Evolutionary conservation across 2,797 vertebrate species (phyloP).

Genomic region (Peromyscus aztecus): DNA sequence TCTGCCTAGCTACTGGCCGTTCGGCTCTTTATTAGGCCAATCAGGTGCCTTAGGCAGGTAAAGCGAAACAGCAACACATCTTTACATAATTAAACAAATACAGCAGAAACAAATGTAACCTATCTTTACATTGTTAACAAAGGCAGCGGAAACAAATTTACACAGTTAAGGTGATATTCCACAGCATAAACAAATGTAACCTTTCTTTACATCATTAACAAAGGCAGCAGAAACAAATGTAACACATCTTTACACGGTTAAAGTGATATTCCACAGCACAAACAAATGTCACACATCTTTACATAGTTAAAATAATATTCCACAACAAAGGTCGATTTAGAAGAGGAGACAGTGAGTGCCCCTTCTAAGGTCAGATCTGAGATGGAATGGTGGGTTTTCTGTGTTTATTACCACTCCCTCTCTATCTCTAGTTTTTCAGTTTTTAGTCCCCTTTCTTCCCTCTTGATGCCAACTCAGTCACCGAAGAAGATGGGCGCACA

Average conservation of each 20-base stretch:
- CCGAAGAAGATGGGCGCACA: neutral
- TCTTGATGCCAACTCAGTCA: neutral
- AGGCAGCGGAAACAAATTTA: too few relatives aligned
- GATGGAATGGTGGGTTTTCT: neutral
- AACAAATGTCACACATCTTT: neutral
- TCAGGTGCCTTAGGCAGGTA: neutral
- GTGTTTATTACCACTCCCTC: neutral
- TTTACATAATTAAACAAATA: neutral
- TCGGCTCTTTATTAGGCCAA: neutral
- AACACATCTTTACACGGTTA: too few relatives aligned
- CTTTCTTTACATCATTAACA: too few relatives aligned
- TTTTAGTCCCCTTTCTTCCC: neutral
- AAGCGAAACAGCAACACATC: neutral
- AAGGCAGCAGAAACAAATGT: too few relatives aligned
- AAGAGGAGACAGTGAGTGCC: neutral
- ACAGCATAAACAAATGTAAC: too few relatives aligned
- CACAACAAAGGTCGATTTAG: neutral
- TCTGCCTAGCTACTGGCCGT: neutral
- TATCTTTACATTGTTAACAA: too few relatives aligned
- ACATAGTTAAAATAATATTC: neutral
- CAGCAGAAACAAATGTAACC: neutral
- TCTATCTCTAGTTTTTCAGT: neutral
- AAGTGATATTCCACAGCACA: too few relatives aligned
- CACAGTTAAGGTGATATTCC: too few relatives aligned
- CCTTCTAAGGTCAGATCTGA: neutral